Conservation (phyloP, 2,113 vertebrate species). For the Scortum barcoo region DNA sequence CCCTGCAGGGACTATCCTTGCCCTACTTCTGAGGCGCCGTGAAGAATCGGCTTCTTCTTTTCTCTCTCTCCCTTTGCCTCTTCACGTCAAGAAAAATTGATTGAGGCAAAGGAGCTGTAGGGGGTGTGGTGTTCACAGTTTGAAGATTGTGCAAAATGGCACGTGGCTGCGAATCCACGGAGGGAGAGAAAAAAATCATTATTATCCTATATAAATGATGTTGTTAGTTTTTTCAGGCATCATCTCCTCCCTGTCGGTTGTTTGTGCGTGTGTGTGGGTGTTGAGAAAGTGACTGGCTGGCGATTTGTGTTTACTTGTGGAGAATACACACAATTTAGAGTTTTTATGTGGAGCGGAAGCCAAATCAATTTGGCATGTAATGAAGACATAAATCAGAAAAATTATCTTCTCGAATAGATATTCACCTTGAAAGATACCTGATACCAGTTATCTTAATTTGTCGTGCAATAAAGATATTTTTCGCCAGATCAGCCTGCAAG, state of each 20-base stretch:
- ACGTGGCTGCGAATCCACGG: constrained; percentile 32
- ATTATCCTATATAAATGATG: constrained; percentile 46
- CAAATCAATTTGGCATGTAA: constrained; percentile 14
- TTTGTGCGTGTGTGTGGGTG: constrained; percentile 21
- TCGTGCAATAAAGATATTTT: background rate
- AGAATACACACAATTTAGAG: background rate
- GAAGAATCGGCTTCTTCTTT: constrained; percentile 76
- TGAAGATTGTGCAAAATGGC: constrained; percentile 57
- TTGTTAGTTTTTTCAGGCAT: constrained; percentile 9
- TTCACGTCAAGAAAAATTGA: constrained; percentile 67
- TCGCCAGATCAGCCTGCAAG: constrained; percentile 1
- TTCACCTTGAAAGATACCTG: too few relatives aligned
- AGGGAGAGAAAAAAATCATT: constrained; percentile 20
- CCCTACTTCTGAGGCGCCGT: constrained; percentile 82
- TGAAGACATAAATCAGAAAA: constrained; percentile 1
- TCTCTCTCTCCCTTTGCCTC: constrained; percentile 32
- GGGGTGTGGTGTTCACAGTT: constrained; percentile 58
- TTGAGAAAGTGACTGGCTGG: background rate
- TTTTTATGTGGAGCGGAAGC: background rate
- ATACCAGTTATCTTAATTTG: too few relatives aligned
- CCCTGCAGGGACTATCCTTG: constrained; percentile 75
- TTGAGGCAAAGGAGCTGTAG: constrained; percentile 63
- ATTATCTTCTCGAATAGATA: background rate
- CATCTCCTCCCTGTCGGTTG: constrained; percentile 33
- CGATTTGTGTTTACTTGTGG: constrained; percentile 26